phyloP scores from a whole-genome alignment of 2,797 vertebrate species.

The Sebastes minor region DNA sequence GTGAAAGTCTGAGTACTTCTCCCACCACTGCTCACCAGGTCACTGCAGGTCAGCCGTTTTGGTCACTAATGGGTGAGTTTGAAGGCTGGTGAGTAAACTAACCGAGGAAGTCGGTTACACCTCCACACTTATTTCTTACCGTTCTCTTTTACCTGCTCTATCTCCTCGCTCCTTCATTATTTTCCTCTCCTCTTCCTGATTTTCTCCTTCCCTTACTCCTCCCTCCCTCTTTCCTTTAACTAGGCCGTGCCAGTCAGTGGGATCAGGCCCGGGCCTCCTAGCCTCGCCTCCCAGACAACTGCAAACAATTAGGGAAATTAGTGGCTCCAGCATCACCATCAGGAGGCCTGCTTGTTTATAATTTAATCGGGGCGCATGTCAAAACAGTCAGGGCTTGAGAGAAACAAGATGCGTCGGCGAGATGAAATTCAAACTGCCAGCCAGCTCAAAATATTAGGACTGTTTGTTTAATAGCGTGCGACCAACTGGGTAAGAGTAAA shows the following conservation, averaged over 20 bases:
- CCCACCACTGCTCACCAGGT: constrained; percentile 32
- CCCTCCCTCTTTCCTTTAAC: constrained; percentile 34
- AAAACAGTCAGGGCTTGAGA: constrained; percentile 99
- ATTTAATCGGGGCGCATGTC: constrained; percentile 99
- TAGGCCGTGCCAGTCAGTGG: constrained; percentile 61
- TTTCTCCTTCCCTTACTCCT: constrained; percentile 40
- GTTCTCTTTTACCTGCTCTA: constrained; percentile 37
- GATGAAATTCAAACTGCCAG: constrained; percentile 99
- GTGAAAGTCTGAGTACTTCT: neutral
- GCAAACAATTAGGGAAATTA: constrained; percentile 99
- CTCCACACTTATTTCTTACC: constrained; percentile 38
- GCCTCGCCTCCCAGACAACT: constrained; percentile 96
- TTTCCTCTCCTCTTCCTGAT: constrained; percentile 14
- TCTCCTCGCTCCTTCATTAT: neutral
- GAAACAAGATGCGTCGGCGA: constrained; percentile 99
- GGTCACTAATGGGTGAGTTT: constrained; percentile 94
- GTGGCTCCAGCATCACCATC: constrained; percentile 99
- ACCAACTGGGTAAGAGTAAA: constrained; percentile 82
- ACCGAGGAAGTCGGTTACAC: constrained; percentile 91
- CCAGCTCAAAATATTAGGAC: constrained; percentile 99
- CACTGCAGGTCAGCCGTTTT: constrained; percentile 90
- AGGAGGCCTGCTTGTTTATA: constrained; percentile 99
- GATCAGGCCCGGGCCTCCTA: constrained; percentile 86
- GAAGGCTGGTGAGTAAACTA: constrained; percentile 79
- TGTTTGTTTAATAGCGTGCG: constrained; percentile 99